Conservation (phyloP, 2,113 vertebrate genomes). For the Zosterops japonicus region DNA sequence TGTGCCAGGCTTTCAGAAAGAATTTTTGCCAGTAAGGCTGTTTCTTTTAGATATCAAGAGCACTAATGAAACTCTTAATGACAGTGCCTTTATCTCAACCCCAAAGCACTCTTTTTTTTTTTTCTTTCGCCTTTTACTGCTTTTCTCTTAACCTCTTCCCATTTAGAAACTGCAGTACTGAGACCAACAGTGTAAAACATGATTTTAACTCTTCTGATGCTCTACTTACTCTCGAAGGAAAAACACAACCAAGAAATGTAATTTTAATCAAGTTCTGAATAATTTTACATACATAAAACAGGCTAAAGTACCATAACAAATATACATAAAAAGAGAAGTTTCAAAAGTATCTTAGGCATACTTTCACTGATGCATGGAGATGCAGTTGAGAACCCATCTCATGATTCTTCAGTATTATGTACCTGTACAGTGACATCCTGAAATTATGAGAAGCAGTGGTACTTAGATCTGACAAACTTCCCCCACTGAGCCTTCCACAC, state of each 20-base stretch:
- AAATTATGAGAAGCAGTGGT: neutral
- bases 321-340: neutral
- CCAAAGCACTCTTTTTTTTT: neutral
- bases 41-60: neutral
- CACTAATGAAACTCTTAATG: neutral
- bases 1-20: neutral
- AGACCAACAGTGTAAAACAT: neutral
- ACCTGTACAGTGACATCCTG: neutral
- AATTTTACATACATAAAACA: neutral
- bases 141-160: neutral
- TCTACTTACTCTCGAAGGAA: neutral
- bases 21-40: neutral
- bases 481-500: neutral
- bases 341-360: neutral
- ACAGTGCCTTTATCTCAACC: neutral
- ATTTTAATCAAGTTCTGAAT: neutral
- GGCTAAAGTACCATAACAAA: neutral
- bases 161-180: neutral
- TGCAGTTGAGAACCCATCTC: neutral
- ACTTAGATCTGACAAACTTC: neutral
- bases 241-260: neutral
- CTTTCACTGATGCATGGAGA: neutral
- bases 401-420: neutral
- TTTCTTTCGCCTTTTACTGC: neutral
- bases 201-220: neutral